These are phyloP conservation scores for Drepanosiphum platanoidis DNA, from an alignment of 2,888 invertebrate genomes.

Conservation along the genomic window DNA sequence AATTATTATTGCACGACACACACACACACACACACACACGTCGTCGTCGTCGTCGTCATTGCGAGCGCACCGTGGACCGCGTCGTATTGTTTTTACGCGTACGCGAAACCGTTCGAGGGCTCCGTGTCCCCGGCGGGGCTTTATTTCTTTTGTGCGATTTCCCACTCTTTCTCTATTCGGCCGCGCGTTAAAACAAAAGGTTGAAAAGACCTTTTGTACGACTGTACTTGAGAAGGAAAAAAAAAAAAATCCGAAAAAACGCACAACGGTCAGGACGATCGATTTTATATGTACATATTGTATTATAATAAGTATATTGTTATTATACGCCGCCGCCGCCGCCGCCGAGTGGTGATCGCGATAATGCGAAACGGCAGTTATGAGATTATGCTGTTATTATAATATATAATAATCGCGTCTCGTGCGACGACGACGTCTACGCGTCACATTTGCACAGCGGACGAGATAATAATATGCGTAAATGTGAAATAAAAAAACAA, in stretches of 20 bases:
- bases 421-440: not conserved
- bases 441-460: no score
- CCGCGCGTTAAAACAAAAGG: constrained; percentile 52
- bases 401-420: no score
- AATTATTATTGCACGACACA: not conserved
- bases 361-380: no score
- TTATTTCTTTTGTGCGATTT: constrained; percentile 26
- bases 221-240: constrained; percentile 23
- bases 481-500: no score
- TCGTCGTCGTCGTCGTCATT: no score
- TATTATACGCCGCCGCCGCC: not conserved
- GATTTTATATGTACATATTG: not conserved
- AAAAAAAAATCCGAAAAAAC: constrained; percentile 21
- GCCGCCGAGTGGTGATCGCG: not conserved
- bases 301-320: not conserved
- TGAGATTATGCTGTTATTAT: no score
- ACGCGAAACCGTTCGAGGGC: constrained; percentile 27
- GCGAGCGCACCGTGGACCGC: not conserved
- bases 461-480: no score
- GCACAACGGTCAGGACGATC: constrained; percentile 50
- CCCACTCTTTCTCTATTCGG: not conserved
- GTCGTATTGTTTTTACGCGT: constrained; percentile 35
- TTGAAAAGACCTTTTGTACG: constrained; percentile 53
- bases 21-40: not conserved
- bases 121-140: constrained; percentile 14